These are phyloP conservation scores for Pemphigus obesinymphae DNA, from an alignment of 1,140 invertebrate species.

Conservation along the genomic window DNA sequence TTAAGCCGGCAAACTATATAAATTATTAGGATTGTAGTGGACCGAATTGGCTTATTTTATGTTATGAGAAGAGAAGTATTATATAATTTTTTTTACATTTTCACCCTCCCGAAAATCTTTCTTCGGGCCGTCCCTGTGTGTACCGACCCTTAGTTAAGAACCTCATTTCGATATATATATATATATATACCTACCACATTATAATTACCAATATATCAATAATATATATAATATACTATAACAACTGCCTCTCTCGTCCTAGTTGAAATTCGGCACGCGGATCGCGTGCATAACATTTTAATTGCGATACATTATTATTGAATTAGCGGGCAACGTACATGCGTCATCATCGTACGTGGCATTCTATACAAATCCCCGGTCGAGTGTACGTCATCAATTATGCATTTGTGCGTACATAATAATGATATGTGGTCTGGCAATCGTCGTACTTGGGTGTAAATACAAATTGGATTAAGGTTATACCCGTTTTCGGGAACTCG, in stretches of 20 bases:
- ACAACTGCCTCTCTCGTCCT: not conserved
- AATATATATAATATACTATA: no score
- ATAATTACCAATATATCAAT: no score
- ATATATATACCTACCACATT: no score
- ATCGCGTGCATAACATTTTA: not conserved
- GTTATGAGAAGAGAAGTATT: no score
- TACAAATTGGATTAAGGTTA: conserved; percentile 8
- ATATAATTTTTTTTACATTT: no score
- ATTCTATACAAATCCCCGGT: not conserved
- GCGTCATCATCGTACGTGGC: not conserved
- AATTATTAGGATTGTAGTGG: no score
- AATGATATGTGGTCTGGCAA: not conserved
- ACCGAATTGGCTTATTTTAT: no score
- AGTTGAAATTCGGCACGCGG: not conserved
- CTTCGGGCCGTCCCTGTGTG: no score
- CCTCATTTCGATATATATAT: no score
- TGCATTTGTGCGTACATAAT: not conserved
- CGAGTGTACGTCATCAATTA: not conserved
- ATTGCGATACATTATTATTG: not conserved
- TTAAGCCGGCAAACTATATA: no score
- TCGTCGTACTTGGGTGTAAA: not conserved
- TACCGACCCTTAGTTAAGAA: no score
- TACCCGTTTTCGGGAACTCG: not conserved
- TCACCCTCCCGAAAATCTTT: no score
- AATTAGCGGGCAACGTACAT: not conserved